These are phyloP conservation scores for Ernsta delagoae DNA, from an alignment of 2,888 invertebrate species.

Conservation along the genomic window DNA sequence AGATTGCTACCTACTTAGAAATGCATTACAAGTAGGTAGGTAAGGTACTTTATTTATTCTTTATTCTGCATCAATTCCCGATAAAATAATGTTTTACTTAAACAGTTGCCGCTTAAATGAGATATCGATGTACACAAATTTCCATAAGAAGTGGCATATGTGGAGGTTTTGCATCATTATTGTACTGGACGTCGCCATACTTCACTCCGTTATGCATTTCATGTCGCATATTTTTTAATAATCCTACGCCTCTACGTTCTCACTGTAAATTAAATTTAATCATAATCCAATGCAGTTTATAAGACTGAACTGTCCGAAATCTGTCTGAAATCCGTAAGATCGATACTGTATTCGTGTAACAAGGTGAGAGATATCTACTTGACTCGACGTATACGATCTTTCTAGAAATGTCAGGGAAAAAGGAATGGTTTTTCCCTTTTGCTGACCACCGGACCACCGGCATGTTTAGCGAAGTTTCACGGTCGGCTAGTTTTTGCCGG, in stretches of 20 bases:
- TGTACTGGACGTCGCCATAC: too few relatives aligned
- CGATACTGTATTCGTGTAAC: constrained; percentile 1
- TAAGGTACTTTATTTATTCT: too few relatives aligned
- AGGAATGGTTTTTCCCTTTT: constrained; percentile 7
- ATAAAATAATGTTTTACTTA: too few relatives aligned
- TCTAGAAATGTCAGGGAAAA: constrained; percentile 18
- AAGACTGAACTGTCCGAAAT: not conserved
- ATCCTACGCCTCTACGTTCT: not conserved
- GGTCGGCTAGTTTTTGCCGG: constrained; percentile 16
- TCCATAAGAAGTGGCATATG: too few relatives aligned
- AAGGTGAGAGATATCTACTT: not conserved
- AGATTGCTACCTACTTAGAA: too few relatives aligned
- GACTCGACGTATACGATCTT: not conserved
- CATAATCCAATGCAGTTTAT: not conserved
- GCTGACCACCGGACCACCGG: not conserved
- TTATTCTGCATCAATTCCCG: too few relatives aligned
- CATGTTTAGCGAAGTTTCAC: constrained; percentile 12
- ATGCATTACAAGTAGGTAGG: too few relatives aligned
- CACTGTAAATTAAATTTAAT: not conserved
- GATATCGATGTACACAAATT: too few relatives aligned
- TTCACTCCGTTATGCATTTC: constrained; percentile 10
- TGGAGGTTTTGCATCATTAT: too few relatives aligned
- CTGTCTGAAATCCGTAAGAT: not conserved
- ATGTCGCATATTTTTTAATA: constrained; percentile 34
- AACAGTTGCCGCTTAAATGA: too few relatives aligned